Conservation (phyloP, 1,140 invertebrate genomes). For the Globodera ellingtonae region DNA sequence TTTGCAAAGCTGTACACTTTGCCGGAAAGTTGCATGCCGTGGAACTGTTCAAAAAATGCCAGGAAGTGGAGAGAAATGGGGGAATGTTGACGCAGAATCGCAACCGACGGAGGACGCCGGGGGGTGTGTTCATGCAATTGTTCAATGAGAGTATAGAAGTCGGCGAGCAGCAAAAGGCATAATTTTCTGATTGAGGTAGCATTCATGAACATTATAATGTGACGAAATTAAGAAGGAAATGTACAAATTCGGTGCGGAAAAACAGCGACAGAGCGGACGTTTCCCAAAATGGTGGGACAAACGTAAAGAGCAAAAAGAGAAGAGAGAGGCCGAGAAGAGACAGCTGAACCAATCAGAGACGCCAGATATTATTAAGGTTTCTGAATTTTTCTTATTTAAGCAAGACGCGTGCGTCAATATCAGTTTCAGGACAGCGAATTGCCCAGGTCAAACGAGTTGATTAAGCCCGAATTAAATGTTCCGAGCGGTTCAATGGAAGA, state of each 20-base stretch:
- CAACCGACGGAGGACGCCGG: conserved; percentile 38
- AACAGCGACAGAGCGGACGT: background rate
- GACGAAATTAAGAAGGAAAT: conserved; percentile 16
- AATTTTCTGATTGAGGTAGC: background rate
- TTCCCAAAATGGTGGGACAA: conserved; percentile 1
- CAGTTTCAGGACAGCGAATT: background rate
- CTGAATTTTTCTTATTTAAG: background rate
- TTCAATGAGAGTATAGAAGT: conserved; percentile 33
- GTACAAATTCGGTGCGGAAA: conserved; percentile 5
- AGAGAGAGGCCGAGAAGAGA: background rate
- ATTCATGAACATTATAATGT: background rate
- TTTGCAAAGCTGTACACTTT: conserved; percentile 28
- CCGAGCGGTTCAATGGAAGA: too few species aligned
- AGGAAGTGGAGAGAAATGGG: conserved; percentile 39
- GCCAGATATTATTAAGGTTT: background rate
- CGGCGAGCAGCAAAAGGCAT: conserved; percentile 19
- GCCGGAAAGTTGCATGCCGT: conserved; percentile 19
- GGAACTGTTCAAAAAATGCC: conserved; percentile 34
- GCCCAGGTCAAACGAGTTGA: background rate
- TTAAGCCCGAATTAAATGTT: background rate
- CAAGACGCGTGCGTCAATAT: too few species aligned
- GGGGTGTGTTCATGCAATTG: conserved; percentile 44
- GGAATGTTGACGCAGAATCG: conserved; percentile 46
- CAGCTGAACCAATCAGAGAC: background rate
- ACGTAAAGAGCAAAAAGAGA: conserved; percentile 1